Percentiles rank a stretch among this genome's conserved stretches.
phyloP scores from a whole-genome alignment of 2,888 invertebrate genomes.

The Chrysomela aeneicollis region DNA sequence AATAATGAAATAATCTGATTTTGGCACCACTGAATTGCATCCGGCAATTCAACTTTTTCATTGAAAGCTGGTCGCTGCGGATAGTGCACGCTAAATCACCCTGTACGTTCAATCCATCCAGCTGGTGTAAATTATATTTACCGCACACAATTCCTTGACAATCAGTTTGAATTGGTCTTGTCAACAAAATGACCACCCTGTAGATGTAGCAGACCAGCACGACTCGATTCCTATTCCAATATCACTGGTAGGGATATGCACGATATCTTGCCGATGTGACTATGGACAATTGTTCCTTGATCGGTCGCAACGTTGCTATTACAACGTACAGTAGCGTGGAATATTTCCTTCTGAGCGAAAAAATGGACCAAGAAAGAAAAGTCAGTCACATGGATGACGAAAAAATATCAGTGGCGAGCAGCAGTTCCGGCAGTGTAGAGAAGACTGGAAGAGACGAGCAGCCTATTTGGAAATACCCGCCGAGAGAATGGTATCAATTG shows the following conservation, averaged over 20 bases:
- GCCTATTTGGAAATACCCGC: background rate
- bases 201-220: background rate
- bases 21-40: too few species aligned
- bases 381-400: background rate
- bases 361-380: slow-evolving; percentile 2
- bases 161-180: too few species aligned
- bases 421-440: background rate
- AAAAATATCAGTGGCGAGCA: background rate
- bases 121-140: too few species aligned
- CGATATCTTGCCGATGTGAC: background rate
- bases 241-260: background rate
- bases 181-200: background rate
- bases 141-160: too few species aligned
- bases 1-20: too few species aligned
- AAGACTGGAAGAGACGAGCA: background rate
- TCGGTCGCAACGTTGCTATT: slow-evolving; percentile 6
- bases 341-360: slow-evolving; percentile 11
- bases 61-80: too few species aligned
- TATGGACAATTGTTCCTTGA: slow-evolving; percentile 13
- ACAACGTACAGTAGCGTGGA: slow-evolving; percentile 13
- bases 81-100: too few species aligned
- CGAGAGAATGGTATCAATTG: slow-evolving; percentile 21
- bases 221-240: background rate
- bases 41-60: too few species aligned
- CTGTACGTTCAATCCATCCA: too few species aligned